Base-by-base conservation (phyloP, 37 sponge, comb jelly and placozoan species). In the Haliclona indistincta region DNA sequence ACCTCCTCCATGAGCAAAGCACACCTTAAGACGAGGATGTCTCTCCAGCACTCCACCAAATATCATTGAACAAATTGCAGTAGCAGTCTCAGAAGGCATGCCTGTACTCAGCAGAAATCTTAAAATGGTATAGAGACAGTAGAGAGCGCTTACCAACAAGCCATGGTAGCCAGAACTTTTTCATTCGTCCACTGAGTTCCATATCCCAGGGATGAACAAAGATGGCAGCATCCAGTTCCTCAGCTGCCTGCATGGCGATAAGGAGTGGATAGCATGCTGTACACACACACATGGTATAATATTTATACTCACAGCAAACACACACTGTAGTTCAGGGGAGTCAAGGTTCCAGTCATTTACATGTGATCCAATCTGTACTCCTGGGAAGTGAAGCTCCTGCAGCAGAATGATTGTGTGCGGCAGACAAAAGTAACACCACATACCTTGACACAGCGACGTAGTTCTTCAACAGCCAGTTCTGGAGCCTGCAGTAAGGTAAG, bases 181-280 rank as follows among this genome's bases (percentile, higher is more conserved):
- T 72, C 95, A 95, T 95, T 6, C 95, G 64, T 0, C 85, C 88
- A 66, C 75, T 82, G 43, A 63, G 73, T 40, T 80, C 58, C 95
- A 95, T 95, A 80, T 95, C 95, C 95, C 95, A 95, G 0, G 95
- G 95, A 54, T 95, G 95, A 54, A 95, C 79, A 55, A 95, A 91
- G 11, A 95, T 51, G 36, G 76, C 60, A 38, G 88, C 91, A 41
- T 69, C 81, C 38, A 95, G 61, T 70, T 90, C 95, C 52, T 95
- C 91, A 54, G 90, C 89, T 35, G 91, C 90, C 86, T 88, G 47
- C n/a, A 39, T 5, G n/a, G 13, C 33, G 41, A 61, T 37, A 80
- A 4, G 53, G 13, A 43, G 37, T 19, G n/a, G 43, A 10, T 49
- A 11, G 15, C 54, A 26, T 11, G 10, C 19, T 33, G 53, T 33